Evolutionary conservation across 2,888 invertebrate genomes (phyloP).

Genomic region (Psococerastis gibbosa): DNA sequence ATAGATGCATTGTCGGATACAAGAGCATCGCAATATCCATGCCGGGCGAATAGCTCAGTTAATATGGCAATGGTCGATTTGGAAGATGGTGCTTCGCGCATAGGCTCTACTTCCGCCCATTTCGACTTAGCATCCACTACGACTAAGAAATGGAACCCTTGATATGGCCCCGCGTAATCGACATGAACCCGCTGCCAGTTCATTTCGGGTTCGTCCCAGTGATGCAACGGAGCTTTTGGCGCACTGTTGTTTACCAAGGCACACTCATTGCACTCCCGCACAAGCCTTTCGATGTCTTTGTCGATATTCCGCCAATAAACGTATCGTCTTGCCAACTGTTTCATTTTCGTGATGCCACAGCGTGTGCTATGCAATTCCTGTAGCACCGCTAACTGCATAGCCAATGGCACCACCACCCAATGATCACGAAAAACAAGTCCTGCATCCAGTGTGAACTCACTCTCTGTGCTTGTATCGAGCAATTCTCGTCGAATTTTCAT

Average conservation of each 20-base stretch:
- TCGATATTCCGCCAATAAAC: too few species aligned
- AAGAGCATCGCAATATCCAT: constrained; percentile 17
- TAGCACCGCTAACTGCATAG: constrained; percentile 14
- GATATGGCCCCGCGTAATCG: too few species aligned
- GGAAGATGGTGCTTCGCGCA: constrained; percentile 17
- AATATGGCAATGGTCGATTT: constrained; percentile 16
- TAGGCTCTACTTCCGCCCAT: constrained; percentile 20
- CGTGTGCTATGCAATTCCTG: constrained; percentile 19
- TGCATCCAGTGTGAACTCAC: background rate
- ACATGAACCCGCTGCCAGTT: constrained; percentile 20
- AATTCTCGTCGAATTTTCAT: background rate
- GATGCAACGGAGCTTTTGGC: constrained; percentile 18
- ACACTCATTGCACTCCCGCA: constrained; percentile 19
- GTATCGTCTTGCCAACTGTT: too few species aligned
- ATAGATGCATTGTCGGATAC: constrained; percentile 19
- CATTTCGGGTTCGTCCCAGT: constrained; percentile 18
- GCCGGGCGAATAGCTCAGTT: constrained; percentile 16
- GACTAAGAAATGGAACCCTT: constrained; percentile 16
- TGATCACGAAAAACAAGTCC: constrained; percentile 12
- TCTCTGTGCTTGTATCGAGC: background rate
- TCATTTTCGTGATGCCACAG: too few species aligned
- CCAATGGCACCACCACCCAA: constrained; percentile 15
- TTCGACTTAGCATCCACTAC: constrained; percentile 19
- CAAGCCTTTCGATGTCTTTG: too few species aligned
- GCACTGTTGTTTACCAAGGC: constrained; percentile 17